phyloP scores from a whole-genome alignment of 1,140 invertebrate genomes.

The Uloborus diversus region DNA sequence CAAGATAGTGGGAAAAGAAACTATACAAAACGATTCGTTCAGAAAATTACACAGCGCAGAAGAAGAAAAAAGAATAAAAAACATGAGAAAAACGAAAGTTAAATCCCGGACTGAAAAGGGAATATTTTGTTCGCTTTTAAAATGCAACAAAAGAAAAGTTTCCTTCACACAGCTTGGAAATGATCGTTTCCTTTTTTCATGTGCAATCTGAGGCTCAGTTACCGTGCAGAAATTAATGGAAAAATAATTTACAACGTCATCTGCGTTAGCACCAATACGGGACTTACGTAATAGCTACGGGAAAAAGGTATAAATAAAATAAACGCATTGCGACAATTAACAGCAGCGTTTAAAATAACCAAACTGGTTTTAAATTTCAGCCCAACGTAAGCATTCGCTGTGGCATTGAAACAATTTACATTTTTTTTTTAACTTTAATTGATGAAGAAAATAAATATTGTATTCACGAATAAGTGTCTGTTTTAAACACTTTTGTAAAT shows the following conservation, averaged over 20 bases:
- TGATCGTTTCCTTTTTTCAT: constrained; percentile 14
- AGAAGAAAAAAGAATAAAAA: background rate
- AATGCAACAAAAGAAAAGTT: constrained; percentile 33
- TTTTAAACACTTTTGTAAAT: too few species aligned
- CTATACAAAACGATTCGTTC: background rate
- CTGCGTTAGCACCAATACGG: background rate
- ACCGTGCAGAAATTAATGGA: constrained; percentile 31
- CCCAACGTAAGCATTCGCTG: too few species aligned
- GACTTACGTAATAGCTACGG: too few species aligned
- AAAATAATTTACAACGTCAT: constrained; percentile 36
- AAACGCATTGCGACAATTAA: too few species aligned
- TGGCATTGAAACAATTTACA: too few species aligned
- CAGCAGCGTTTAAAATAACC: too few species aligned
- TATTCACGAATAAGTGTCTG: too few species aligned
- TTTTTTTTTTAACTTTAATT: too few species aligned
- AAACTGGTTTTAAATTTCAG: too few species aligned
- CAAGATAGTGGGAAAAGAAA: constrained; percentile 36
- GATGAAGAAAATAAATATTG: too few species aligned
- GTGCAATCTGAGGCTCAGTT: constrained; percentile 16
- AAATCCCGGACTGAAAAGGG: constrained; percentile 1
- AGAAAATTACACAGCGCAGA: constrained; percentile 9
- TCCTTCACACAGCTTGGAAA: constrained; percentile 16
- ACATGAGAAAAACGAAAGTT: constrained; percentile 14
- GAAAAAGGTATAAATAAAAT: too few species aligned
- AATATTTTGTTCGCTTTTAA: constrained; percentile 31